A percentile compares a stretch with the other conserved stretches of the same genome.
Conservation (phyloP, 2,888 invertebrate genomes). For the Microplitis deprimator region DNA sequence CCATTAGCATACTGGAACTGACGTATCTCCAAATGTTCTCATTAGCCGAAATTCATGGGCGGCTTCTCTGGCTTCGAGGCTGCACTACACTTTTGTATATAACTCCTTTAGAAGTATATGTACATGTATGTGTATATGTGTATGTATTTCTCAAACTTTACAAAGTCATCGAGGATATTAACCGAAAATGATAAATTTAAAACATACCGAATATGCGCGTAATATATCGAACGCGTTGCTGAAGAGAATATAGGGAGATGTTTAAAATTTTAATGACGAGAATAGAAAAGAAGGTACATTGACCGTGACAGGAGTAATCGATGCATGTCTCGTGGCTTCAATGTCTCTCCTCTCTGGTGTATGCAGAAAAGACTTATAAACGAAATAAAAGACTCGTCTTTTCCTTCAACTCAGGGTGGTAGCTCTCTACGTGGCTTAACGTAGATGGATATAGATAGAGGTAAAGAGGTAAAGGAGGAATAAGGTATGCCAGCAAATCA, state of each 20-base stretch:
- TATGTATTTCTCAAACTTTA: too few species aligned
- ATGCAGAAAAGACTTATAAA: constrained; percentile 22
- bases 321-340: constrained; percentile 16
- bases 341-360: neutral
- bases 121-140: neutral
- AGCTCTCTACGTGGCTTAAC: constrained; percentile 34
- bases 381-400: constrained; percentile 26
- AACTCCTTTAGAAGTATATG: neutral
- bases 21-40: constrained; percentile 72
- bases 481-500: constrained; percentile 63
- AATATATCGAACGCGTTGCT: too few species aligned
- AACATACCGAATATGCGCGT: too few species aligned
- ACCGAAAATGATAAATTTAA: too few species aligned
- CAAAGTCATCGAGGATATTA: too few species aligned
- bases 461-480: constrained; percentile 50
- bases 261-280: constrained; percentile 38
- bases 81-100: constrained; percentile 42
- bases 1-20: constrained; percentile 72
- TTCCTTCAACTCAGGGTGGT: constrained; percentile 36
- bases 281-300: constrained; percentile 28
- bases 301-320: constrained; percentile 33
- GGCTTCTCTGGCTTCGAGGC: constrained; percentile 62
- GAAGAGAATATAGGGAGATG: neutral
- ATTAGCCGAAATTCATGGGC: constrained; percentile 72
- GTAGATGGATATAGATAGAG: constrained; percentile 48